Evolutionary conservation across 1,140 invertebrate genomes (phyloP).

Genomic region (Geopemphigus sp.): DNA sequence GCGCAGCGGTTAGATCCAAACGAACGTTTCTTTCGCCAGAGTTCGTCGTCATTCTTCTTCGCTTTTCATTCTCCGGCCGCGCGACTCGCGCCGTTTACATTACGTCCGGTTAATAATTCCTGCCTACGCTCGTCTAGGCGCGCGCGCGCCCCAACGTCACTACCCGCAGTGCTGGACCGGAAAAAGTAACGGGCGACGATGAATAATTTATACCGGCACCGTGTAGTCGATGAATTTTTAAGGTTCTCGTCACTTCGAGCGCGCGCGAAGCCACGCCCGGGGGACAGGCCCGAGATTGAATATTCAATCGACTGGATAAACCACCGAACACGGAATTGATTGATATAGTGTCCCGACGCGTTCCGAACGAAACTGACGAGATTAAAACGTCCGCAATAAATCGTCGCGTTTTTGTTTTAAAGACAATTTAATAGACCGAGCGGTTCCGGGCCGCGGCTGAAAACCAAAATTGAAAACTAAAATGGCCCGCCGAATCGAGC

Average conservation of each 20-base stretch:
- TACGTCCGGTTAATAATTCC: conserved; percentile 16
- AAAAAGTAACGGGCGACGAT: conserved; percentile 22
- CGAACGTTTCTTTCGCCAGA: not conserved
- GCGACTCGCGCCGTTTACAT: not conserved
- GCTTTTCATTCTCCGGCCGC: not conserved
- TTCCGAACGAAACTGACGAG: conserved; percentile 3
- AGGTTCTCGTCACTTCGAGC: conserved; percentile 3
- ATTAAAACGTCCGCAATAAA: conserved; percentile 26
- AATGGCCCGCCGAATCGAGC: no score
- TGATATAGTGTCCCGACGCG: conserved; percentile 9
- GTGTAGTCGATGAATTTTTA: conserved; percentile 42
- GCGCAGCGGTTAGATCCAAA: not conserved
- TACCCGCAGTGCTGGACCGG: no score
- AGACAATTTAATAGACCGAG: not conserved
- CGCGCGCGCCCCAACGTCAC: no score
- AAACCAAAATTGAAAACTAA: no score
- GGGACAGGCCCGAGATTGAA: conserved; percentile 20
- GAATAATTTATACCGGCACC: conserved; percentile 35
- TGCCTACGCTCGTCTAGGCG: no score
- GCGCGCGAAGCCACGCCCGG: no score
- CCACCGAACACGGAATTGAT: conserved; percentile 21
- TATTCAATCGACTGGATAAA: conserved; percentile 46
- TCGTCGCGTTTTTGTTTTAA: conserved; percentile 5
- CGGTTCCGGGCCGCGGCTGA: no score
- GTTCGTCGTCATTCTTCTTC: not conserved